Base-by-base conservation (phyloP, 2,797 vertebrate species). In the Takifugu ocellatus region DNA sequence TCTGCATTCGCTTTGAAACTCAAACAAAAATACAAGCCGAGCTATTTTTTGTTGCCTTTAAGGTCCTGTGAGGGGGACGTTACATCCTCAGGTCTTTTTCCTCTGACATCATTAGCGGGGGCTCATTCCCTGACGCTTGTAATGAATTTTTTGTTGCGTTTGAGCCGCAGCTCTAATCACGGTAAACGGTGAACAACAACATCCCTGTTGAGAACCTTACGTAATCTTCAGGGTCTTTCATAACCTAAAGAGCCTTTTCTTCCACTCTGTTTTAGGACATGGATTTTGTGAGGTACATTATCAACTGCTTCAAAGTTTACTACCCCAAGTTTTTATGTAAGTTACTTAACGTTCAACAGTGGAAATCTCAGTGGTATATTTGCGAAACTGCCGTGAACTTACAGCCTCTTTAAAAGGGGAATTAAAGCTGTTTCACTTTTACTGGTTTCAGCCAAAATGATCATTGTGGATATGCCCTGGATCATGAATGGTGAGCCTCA, bases 381-480 rank as follows among this genome's bases (percentile, higher is more conserved):
- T 10, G 10, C 44, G 10, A 2, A n/a, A 21, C 16, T 39, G 36
- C 11, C 3, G 1, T 10, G 12, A 39, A 54, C 27, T 49, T 26
- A 12, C 9, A 16, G 2, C 17, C 7, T 10, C 8, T 55, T 56
- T 17, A n/a, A 2, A 17, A 21, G 16, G 11, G 10, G 2, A 5
- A 26, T 27, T 49, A 26, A 16, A 6, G 5, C 25, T 15, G 44
- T 46, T 46, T 21, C 16, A n/a, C 5, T 12, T 36, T 36, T 51
- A 9, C 14, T 1, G 16, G 63, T 90, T 92, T 67, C 83, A 99
- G 97, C 96, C 74, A 99, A 98, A 90, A 97, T 99, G 88, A 93
- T 99, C 72, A 93, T 99, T 54, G 97, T 96, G 77, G 97, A 99
- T 81, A 96, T 99, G 96, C 97, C 97, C 7, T 99, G 97, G 96